Base-by-base conservation (phyloP, 2,797 vertebrate species). In the Labroides dimidiatus region DNA sequence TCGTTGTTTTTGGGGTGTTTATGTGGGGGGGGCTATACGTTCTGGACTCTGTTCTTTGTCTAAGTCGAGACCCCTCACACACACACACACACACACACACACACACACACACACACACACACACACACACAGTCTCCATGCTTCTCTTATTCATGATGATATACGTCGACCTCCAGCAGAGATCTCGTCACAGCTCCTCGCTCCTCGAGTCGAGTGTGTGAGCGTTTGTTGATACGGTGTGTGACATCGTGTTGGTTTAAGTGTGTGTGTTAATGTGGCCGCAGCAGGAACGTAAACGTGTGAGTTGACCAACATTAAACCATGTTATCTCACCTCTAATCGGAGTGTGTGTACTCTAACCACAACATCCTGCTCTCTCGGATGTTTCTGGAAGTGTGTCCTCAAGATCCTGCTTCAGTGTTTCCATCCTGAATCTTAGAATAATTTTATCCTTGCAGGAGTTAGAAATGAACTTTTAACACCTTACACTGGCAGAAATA, bases 11-110 rank as follows among this genome's bases (percentile, higher is more conserved):
- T 41, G n/a, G 50, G n/a, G 51, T 74, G 58, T 39, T 6, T 49
- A 10, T 61, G 58, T 72, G 77, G 36, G 15, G 24, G 42, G 12
- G 12, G 49, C 57, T 19, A 20, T 58, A 69, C 57, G 51, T 19
- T 60, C 39, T 39, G 47, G 49, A 59, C 58, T 69, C 20, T 69
- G 62, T 69, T 63, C 65, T 82, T 77, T 72, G 78, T 76, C 53
- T 58, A 6, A 45, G 47, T 69, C 37, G 5, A 64, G 14, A 42
- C 39, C 30, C 8, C 7, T 33, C 4, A 6, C 30, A 10, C n/a
- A 19, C 4, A 45, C 8, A 19, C 43, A 10, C 44, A 10, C n/a
- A 1, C 43, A n/a, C 43, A 44, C 43, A 44, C 43, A 44, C 43
- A 44, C 43, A 44, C 43, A 44, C 43, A 44, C 43, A 44, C 43